Evolutionary conservation across 2,888 invertebrate genomes (phyloP).

Genomic region (Mamestra brassicae): DNA sequence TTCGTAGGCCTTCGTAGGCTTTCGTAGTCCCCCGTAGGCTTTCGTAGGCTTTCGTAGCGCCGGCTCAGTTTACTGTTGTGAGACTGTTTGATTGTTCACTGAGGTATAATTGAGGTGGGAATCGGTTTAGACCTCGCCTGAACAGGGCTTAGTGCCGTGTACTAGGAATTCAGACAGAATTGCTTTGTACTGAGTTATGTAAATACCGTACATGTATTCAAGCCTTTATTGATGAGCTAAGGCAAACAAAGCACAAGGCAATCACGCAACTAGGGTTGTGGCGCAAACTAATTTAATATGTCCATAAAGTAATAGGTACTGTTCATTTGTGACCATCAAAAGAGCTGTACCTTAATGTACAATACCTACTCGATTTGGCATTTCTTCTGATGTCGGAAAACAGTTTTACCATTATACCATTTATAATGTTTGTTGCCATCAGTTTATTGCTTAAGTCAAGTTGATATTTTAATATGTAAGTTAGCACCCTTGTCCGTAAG

Average conservation of each 20-base stretch:
- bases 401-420: not conserved
- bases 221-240: constrained; percentile 43
- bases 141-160: constrained; percentile 28
- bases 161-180: constrained; percentile 20
- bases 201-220: constrained; percentile 37
- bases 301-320: constrained; percentile 2
- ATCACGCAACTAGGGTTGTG: constrained; percentile 31
- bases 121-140: constrained; percentile 31
- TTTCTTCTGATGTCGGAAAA: not conserved
- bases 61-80: constrained; percentile 17
- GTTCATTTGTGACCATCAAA: not conserved
- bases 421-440: not conserved
- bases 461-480: constrained; percentile 1
- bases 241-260: constrained; percentile 37
- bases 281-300: constrained; percentile 3
- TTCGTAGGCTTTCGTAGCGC: constrained; percentile 38
- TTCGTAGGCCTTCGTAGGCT: constrained; percentile 9
- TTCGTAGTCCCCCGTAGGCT: constrained; percentile 17
- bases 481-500: not conserved
- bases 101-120: constrained; percentile 27
- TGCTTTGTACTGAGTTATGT: constrained; percentile 26
- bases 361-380: too few species aligned
- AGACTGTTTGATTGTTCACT: constrained; percentile 37
- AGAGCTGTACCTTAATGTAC: not conserved
- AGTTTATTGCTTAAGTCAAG: not conserved